Evolutionary conservation across 2,888 invertebrate species (phyloP).

Genomic region (Drosophila suboccidentalis): DNA sequence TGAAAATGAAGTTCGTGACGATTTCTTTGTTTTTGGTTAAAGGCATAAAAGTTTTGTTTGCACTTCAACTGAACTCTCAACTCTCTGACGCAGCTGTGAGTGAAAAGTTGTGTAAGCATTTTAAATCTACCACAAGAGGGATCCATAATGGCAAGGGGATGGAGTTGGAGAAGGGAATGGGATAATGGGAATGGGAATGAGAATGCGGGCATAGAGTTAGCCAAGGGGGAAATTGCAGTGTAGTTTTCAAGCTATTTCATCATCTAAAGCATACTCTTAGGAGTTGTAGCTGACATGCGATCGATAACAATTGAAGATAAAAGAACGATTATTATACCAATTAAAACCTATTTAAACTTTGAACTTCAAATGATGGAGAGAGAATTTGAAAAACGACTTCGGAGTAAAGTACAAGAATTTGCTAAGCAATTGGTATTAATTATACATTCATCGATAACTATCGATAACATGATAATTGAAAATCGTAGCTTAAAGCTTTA

Average conservation of each 20-base stretch:
- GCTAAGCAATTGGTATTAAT: no score
- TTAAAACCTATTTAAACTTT: no score
- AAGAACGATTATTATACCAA: constrained; percentile 8
- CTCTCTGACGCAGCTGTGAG: constrained; percentile 42
- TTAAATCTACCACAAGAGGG: constrained; percentile 56
- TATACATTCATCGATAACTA: no score
- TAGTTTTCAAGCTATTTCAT: constrained; percentile 28
- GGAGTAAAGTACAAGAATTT: no score
- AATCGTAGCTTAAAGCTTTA: no score
- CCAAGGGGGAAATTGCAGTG: neutral
- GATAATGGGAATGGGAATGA: neutral
- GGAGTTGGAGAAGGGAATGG: neutral
- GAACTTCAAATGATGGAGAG: no score
- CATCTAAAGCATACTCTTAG: neutral
- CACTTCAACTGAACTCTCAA: constrained; percentile 62
- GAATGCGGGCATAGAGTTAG: neutral
- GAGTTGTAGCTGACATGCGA: neutral
- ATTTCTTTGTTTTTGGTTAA: constrained; percentile 55
- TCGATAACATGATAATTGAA: no score
- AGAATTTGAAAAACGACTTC: no score
- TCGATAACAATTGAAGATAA: neutral
- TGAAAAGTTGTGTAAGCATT: constrained; percentile 77
- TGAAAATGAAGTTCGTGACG: constrained; percentile 59
- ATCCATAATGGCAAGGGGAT: constrained; percentile 26
- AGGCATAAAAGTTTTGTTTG: constrained; percentile 71